Evolutionary conservation across 2,797 vertebrate genomes (phyloP).

Genomic region (Scolopax bukidnonensis): DNA sequence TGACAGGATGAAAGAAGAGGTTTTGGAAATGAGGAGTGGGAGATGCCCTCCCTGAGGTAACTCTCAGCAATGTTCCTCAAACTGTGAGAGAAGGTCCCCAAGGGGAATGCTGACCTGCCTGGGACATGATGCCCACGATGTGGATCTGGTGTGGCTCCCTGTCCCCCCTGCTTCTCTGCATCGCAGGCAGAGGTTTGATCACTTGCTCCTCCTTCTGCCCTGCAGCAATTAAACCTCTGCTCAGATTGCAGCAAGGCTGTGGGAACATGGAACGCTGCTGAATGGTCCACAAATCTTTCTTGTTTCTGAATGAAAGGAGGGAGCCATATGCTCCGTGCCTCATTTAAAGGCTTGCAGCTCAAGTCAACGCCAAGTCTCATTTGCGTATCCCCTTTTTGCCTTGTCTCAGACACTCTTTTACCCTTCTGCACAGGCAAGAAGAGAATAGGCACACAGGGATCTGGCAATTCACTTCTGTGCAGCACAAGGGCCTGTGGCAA

Average conservation of each 20-base stretch:
- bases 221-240: accelerated
- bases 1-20: background rate
- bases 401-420: background rate
- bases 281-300: background rate
- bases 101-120: accelerated
- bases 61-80: background rate
- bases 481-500: background rate
- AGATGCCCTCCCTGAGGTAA: background rate
- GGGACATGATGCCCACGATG: too few relatives aligned
- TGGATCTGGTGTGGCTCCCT: background rate
- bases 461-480: accelerated
- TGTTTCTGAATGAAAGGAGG: background rate
- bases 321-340: background rate
- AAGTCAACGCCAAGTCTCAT: background rate
- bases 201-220: background rate
- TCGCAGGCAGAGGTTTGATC: background rate
- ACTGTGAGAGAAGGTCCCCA: background rate
- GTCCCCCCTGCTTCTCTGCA: accelerated
- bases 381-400: background rate
- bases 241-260: background rate
- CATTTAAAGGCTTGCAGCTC: background rate
- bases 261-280: background rate
- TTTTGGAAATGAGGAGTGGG: background rate
- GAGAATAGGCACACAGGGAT: background rate
- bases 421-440: background rate